Evolutionary conservation across 2,888 invertebrate genomes (phyloP).

Genomic region (Pediacus dermestoides): DNA sequence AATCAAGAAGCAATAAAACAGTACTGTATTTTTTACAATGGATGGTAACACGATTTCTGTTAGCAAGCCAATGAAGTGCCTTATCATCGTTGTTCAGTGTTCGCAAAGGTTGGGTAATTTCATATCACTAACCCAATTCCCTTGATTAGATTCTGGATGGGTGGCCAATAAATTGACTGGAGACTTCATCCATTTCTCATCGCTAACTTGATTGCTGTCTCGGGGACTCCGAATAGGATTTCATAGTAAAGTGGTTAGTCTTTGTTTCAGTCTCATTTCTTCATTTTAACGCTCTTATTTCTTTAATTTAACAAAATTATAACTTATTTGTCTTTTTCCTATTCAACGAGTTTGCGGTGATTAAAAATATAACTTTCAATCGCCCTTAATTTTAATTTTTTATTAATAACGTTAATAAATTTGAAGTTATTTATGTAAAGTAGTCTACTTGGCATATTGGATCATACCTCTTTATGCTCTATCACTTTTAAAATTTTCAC

Average conservation of each 20-base stretch:
- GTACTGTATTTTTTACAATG: constrained; percentile 35
- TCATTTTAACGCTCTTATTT: constrained; percentile 6
- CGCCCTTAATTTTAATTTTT: too few species aligned
- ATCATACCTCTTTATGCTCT: too few species aligned
- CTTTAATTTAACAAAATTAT: background rate
- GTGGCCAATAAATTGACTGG: constrained; percentile 51
- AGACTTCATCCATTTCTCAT: constrained; percentile 49
- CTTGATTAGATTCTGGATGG: constrained; percentile 51
- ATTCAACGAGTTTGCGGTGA: too few species aligned
- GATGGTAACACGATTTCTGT: constrained; percentile 44
- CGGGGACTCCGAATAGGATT: constrained; percentile 43
- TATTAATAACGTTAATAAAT: too few species aligned
- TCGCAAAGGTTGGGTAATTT: constrained; percentile 44
- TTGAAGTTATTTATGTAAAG: too few species aligned
- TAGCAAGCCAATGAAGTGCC: constrained; percentile 45
- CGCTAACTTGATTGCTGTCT: constrained; percentile 49
- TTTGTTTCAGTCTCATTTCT: constrained; percentile 33
- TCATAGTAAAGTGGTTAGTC: constrained; percentile 42
- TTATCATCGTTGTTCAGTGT: constrained; percentile 49
- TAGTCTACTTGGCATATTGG: too few species aligned
- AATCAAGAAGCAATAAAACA: constrained; percentile 34
- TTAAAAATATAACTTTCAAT: too few species aligned
- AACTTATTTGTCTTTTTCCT: too few species aligned
- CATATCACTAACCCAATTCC: constrained; percentile 51
- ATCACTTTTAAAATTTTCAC: too few species aligned